A percentile compares a stretch with the other conserved stretches of the same genome.
Evolutionary conservation across 2,113 vertebrate genomes (phyloP).

Genomic region (Suricata suricatta): DNA sequence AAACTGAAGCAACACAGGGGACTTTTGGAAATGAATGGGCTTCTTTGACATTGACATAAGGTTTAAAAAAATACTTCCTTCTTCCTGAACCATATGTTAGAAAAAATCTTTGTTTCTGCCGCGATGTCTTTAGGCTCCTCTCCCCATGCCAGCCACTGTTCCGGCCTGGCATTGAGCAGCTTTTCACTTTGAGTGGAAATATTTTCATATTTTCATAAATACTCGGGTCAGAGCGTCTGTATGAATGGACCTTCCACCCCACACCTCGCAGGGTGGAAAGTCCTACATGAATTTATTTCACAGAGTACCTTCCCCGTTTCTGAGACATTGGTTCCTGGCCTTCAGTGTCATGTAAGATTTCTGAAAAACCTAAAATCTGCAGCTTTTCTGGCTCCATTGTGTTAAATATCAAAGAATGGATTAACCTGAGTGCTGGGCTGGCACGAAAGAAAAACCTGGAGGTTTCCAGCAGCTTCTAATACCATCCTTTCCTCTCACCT

Average conservation of each 20-base stretch:
- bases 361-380: neutral
- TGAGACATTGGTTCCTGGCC: neutral
- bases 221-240: neutral
- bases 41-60: constrained; percentile 18
- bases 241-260: neutral
- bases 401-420: neutral
- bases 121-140: accelerated
- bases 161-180: neutral
- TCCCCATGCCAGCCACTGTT: neutral
- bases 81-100: neutral
- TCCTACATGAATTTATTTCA: neutral
- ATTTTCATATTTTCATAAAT: neutral
- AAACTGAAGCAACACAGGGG: neutral
- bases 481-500: neutral
- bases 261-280: neutral
- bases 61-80: neutral
- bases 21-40: neutral
- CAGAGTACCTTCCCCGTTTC: neutral
- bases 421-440: neutral
- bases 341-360: neutral
- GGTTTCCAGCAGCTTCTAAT: neutral
- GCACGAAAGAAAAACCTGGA: neutral
- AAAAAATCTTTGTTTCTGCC: neutral
- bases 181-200: neutral
- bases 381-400: neutral